Evolutionary conservation across 2,797 vertebrate genomes (phyloP), one percentile per base, ranked within the genome.

Genomic region (Protonibea diacanthus): DNA sequence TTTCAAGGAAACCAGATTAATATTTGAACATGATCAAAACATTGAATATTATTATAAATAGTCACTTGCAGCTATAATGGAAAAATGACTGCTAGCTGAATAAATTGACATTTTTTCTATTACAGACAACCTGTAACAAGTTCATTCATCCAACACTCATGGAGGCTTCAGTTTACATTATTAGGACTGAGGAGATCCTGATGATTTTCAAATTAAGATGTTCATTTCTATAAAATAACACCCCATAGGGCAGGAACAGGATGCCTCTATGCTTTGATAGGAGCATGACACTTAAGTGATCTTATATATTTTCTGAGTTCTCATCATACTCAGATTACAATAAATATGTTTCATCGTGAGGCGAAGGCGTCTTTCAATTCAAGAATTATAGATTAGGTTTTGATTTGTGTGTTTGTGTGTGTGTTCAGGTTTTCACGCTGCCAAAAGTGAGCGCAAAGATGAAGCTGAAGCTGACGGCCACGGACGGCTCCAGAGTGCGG

Each of bases 401-500:
- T 38, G 9, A 38, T 38, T 38, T 38, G 33, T 38, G 33, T 38
- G 33, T 49, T 33, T 33, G 33, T 33, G 33, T 48, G 33, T 80
- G n/a, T 68, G 17, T 76, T 20, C 90, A 99, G 98, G 94, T 99
- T 9, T 99, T 99, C 94, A 97, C 97, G 0, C 85, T 99, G 81
- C 98, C 98, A 5, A 99, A 99, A 89, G 98, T 99, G 72, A 97
- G 96, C 51, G 95, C 97, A 66, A 99, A 97, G 77, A 96, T 97
- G 89, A 99, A 99, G 92, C 92, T 99, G 67, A 99, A 99, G 90
- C 94, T 99, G 91, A 99, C 98, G 0, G 98, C 98, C 0, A 79
- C 97, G 56, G 98, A 99, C 74, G 98, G 98, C 75, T 99, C 97
- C 0, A 92, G 98, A n/a, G 97, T 99, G 0, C 95, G 98, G 23